A percentile compares a stretch with the other conserved stretches of the same genome.
These are phyloP conservation scores for Stictonetta naevosa DNA, from an alignment of 2,113 vertebrate genomes.

Conservation along the genomic window DNA sequence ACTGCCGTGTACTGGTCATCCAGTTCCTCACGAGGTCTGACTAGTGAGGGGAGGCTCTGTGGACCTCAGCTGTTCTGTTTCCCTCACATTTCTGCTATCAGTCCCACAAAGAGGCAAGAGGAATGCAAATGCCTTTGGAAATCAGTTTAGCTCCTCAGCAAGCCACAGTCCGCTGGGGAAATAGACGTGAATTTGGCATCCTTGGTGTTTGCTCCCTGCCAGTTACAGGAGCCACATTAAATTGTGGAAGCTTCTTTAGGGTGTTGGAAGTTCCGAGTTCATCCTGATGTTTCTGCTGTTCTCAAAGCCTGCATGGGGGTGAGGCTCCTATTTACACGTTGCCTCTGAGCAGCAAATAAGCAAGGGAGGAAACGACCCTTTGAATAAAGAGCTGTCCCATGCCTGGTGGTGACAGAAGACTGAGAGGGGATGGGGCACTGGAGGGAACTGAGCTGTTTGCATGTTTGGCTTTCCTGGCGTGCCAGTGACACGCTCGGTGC, in stretches of 20 bases:
- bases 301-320: conserved; percentile 12
- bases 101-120: neutral
- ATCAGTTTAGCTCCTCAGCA: neutral
- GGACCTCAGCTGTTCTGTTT: neutral
- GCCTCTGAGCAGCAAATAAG: conserved; percentile 9
- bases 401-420: neutral
- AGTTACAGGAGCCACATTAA: neutral
- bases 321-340: neutral
- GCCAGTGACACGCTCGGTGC: neutral
- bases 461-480: neutral
- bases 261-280: neutral
- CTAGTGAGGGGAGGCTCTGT: neutral
- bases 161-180: neutral
- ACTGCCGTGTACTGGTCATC: neutral
- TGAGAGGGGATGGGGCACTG: neutral
- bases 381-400: neutral
- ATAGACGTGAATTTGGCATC: neutral
- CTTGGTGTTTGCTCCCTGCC: neutral
- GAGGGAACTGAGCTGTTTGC: neutral
- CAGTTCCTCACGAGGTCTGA: neutral
- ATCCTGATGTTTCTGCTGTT: neutral
- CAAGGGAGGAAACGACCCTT: neutral
- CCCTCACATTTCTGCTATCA: neutral
- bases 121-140: conserved; percentile 22
- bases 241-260: neutral